Evolutionary conservation across 2,888 invertebrate species (phyloP), one percentile per base, ranked within the genome.

Genomic region (Cartodere bifasciata): DNA sequence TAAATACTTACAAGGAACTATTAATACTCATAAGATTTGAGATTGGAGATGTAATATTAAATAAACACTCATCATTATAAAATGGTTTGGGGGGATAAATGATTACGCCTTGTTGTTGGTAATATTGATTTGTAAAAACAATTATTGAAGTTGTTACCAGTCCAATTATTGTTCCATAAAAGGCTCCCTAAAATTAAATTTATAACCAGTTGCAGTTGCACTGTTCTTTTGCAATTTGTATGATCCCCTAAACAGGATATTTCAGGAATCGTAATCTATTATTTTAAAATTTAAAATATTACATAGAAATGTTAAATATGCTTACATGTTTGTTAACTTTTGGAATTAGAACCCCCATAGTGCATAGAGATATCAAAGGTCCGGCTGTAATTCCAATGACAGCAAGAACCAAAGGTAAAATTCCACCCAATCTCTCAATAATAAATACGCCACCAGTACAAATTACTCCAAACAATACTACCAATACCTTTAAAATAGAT

Each of bases 381-480:
- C 79, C 38, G 16, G 25, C 12, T 16, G 40, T 36, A 7, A 40
- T 15, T n/a, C 36, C 29, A 10, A 13, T 28, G 4, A 40, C 28
- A 28, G 78, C 70, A 16, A 71, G 60, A 1, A 66, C 65, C 4
- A 80, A 68, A 46, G 78, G 74, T 37, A 81, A 65, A 31, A 49
- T 32, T 10, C 38, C 34, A 12, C 40, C 40, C 4, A 40, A 24
- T 14, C 26, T 34, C 17, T 75, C 67, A 2, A 72, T 64, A 12
- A 67, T 52, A 58, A 71, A 73, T 3, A 73, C 66, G n/a, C 90
- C 59, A 0, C 64, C 75, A 41, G 88, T 85, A 14, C 83, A 83
- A n/a, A 82, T 48, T 2, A 75, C 54, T 1, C 90, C 90, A 4
- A 48, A 32, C 0, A 49, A 20, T 6, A 59, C 41, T 0, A 62